Base-by-base conservation (phyloP, 2,797 vertebrate genomes). In the Spinus olivaceus region DNA sequence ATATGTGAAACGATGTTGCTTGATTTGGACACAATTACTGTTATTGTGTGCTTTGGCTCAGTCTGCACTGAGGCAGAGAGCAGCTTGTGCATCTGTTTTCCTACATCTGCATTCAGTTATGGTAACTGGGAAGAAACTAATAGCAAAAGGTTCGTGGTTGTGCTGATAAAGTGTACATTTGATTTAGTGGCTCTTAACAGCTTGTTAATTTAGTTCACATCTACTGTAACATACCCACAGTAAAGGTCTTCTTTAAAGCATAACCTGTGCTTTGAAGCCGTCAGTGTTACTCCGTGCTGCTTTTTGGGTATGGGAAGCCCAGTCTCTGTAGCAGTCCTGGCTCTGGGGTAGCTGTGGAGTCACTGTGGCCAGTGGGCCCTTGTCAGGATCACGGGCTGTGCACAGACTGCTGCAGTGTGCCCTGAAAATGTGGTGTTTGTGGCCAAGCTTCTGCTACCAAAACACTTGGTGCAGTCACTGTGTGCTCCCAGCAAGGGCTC, bases 21-120 rank as follows among this genome's bases (percentile, higher is more conserved):
- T 93, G 76, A 95, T 96, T 90, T 93, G 65, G 69, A 56, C 92
- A 91, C 90, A 95, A 56, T 96, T 83, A 54, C 57, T 69, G 47
- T 79, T 63, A 66, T 70, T 91, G 87, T 59, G 51, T 76, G 78
- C 69, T 7, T 92, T 85, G 94, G 78, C 90, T 90, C 53, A 10
- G 44, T 12, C 69, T 88, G 46, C 81, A 85, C 66, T 67, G 79
- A 92, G 76, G 59, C 60, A 57, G 51, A 63, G 10, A 73, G 73
- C 59, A 63, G 85, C n/a, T n/a, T 30, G 10, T 88, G 20, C 80
- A 60, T 91, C 92, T 94, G 76, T 24, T 65, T 86, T 57, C 46
- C 51, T 72, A 1, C 47, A 53, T 63, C 84, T 47, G 33, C 32
- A 0, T 92, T 76, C 41, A 24, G 24, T 70, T 51, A 4, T 3